Evolutionary conservation across 2,888 invertebrate genomes (phyloP), one percentile per base, ranked within the genome.

Genomic region (Pollenia griseotomentosa): DNA sequence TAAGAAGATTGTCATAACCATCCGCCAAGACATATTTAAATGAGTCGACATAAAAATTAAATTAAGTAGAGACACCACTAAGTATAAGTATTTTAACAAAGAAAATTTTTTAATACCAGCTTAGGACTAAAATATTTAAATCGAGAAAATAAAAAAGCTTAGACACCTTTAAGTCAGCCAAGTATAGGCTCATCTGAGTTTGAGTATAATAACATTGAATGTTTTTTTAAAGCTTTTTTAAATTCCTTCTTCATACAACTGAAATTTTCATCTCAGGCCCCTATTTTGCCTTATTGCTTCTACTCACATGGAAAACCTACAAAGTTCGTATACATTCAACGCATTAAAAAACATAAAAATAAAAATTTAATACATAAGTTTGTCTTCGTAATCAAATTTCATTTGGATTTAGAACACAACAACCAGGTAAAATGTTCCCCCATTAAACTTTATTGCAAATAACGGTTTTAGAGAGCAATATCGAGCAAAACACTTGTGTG

Each of bases 361-460:
- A 65, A 71, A 66, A 86, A 63, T 51, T 55, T 23, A 11, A 61
- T 57, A 53, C 40, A 82, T 66, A 74, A 73, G 8, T 57, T 65
- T 73, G 59, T 79, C 55, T 65, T 79, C 19, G 51, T 61, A 80
- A 77, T 83, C 77, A 81, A 83, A 83, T 83, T 83, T 81, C 75
- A 83, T 83, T 73, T 73, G 66, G 46, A 65, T 59, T 73, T 86
- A 79, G 48, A 79, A 79, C 44, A 80, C 68, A 63, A 51, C 68
- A 61, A 74, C 75, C 40, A 74, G 80, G 55, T 70, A 42, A 74
- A 73, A 71, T 66, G 2, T 55, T 42, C 63, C 55, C 82, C 55
- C 82, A 80, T 82, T 73, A 82, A 82, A 78, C 46, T 78, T 78
- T 44, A 74, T 63, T 46, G 40, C 74, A 79, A 77, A 85, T 65